Evolutionary conservation across 2,888 invertebrate genomes (phyloP).

Genomic region (Arenicola marina): DNA sequence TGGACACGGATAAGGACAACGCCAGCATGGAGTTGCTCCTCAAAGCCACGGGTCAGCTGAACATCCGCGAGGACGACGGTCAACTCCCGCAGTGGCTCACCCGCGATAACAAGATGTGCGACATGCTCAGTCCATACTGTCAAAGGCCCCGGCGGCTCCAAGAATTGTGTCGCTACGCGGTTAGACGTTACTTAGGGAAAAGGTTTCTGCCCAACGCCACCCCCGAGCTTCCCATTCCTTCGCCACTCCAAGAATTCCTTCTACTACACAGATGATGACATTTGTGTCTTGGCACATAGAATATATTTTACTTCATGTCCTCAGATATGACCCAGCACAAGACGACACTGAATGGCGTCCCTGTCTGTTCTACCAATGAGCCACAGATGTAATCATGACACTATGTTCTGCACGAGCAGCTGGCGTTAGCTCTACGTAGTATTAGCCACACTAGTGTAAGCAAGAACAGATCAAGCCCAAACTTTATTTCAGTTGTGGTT

Average conservation of each 20-base stretch:
- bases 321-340: no score
- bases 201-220: slow-evolving; percentile 49
- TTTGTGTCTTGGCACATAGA: no score
- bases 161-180: slow-evolving; percentile 43
- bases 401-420: no score
- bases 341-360: no score
- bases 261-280: slow-evolving; percentile 24
- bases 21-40: slow-evolving; percentile 50
- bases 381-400: no score
- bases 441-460: no score
- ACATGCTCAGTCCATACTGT: slow-evolving; percentile 41
- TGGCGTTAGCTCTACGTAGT: no score
- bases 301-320: no score
- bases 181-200: slow-evolving; percentile 46
- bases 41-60: slow-evolving; percentile 49
- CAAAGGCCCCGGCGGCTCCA: slow-evolving; percentile 42
- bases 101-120: slow-evolving; percentile 45
- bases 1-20: slow-evolving; percentile 50
- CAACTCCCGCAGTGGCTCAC: slow-evolving; percentile 39
- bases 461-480: no score
- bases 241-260: slow-evolving; percentile 43
- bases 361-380: no score
- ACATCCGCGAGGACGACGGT: slow-evolving; percentile 40
- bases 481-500: no score
- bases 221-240: slow-evolving; percentile 48